A percentile compares a stretch with the other conserved stretches of the same genome.
Evolutionary conservation across 2,888 invertebrate species (phyloP).

Genomic region (Drosophila greeni): DNA sequence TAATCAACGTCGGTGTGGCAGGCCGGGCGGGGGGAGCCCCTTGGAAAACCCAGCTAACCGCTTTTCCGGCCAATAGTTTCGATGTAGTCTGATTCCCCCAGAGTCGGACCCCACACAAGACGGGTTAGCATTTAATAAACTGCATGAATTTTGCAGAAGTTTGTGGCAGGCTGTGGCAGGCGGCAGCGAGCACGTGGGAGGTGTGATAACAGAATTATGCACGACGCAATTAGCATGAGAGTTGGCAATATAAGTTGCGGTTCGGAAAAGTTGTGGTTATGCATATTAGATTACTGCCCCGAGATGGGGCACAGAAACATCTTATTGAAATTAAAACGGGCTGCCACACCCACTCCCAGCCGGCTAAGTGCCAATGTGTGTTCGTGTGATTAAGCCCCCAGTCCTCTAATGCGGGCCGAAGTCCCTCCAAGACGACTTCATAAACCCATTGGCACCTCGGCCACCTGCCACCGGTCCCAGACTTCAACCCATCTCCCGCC

Average conservation of each 20-base stretch:
- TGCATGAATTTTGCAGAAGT: constrained; percentile 28
- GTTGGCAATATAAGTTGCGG: constrained; percentile 8
- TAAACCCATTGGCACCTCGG: constrained; percentile 27
- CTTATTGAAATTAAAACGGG: constrained; percentile 13
- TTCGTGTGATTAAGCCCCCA: constrained; percentile 8
- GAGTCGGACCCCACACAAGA: constrained; percentile 11
- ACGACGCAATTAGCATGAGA: constrained; percentile 14
- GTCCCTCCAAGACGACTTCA: background rate
- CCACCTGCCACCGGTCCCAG: constrained; percentile 10
- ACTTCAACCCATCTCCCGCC: constrained; percentile 4
- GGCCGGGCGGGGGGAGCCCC: background rate
- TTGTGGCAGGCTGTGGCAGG: constrained; percentile 1
- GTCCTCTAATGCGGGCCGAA: background rate
- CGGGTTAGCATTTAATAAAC: constrained; percentile 43
- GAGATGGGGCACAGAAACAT: background rate
- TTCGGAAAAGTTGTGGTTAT: constrained; percentile 1
- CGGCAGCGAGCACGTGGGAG: background rate
- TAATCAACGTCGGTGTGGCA: constrained; percentile 12
- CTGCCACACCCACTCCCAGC: background rate
- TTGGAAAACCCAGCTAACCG: constrained; percentile 33
- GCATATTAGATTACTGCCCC: constrained; percentile 3
- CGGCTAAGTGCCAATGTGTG: constrained; percentile 1
- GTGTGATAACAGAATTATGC: constrained; percentile 10
- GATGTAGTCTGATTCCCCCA: constrained; percentile 29
- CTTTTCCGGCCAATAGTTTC: constrained; percentile 46